Base-by-base conservation (phyloP, 2,113 vertebrate genomes). In the Tychaedon coryphoeus region DNA sequence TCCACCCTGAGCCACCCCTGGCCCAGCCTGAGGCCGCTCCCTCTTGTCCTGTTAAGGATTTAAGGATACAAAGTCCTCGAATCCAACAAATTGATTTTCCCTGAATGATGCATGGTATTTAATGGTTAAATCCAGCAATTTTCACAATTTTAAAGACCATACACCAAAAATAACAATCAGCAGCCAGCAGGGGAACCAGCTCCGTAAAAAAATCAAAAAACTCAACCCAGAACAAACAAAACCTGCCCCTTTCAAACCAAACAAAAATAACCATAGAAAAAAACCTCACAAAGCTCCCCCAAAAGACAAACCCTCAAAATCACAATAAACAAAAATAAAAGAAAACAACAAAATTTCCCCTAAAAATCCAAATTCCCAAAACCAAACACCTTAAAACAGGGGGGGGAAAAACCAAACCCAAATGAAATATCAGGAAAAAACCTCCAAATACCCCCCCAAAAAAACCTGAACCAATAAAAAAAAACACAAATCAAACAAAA, bases 1-100 rank as follows among this genome's bases (percentile, higher is more conserved):
- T 31, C 50, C 50, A 45, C 1, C 12, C 61, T 25, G 40, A 56
- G 3, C 16, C 20, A 16, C 3, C 26, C 26, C 50, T 45, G 61
- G 61, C 33, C 0, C 20, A 45, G 40, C 33, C 9, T 45, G 40
- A 31, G 61, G 26, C 33, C 0, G 0, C 15, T 66, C 19, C 40
- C 40, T 66, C 61, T 29, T 4, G 1, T 42, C 33, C 26, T 25
- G 50, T 36, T 66, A 62, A 45, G 9, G 51, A 38, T 80, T 57
- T 64, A 67, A 66, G 42, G 62, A 33, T 26, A 47, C 51, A 17
- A 57, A 47, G 51, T 38, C 77, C 22, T 56, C 3, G 1, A 26
- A 67, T 20, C 62, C 62, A 38, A 47, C 28, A 47, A 47, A 56
- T 47, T 28, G n/a, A 38, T 47, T 57, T 57, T 47, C 22, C 51